Evolutionary conservation across 2,888 invertebrate species (phyloP).

Genomic region (Nephrotoma appendiculata): DNA sequence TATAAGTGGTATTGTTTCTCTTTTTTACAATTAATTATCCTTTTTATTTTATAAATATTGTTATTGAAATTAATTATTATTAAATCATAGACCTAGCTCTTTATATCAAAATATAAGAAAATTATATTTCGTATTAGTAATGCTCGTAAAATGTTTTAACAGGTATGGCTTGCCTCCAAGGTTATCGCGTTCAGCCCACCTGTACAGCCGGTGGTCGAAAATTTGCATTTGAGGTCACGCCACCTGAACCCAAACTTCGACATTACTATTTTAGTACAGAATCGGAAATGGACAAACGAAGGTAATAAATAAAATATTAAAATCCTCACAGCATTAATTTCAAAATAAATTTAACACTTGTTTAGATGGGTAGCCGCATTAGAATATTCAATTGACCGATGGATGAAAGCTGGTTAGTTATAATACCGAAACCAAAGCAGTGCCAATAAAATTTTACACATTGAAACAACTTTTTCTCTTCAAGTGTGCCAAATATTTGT

Average conservation of each 20-base stretch:
- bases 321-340: constrained; percentile 4
- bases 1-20: too few relatives aligned
- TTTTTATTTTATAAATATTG: too few relatives aligned
- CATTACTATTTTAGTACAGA: constrained; percentile 89
- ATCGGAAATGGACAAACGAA: constrained; percentile 86
- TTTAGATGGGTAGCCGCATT: constrained; percentile 83
- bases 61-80: too few relatives aligned
- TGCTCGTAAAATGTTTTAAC: not conserved
- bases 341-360: constrained; percentile 7
- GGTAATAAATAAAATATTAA: constrained; percentile 37
- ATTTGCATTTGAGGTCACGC: constrained; percentile 80
- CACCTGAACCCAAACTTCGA: constrained; percentile 72
- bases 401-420: constrained; percentile 56
- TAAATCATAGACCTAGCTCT: too few relatives aligned
- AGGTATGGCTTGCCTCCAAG: constrained; percentile 90
- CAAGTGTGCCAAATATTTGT: not conserved
- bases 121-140: constrained; percentile 11
- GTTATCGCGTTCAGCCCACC: constrained; percentile 78
- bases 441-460: not conserved
- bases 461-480: not conserved
- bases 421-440: not conserved
- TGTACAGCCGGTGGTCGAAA: constrained; percentile 69
- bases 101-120: too few relatives aligned
- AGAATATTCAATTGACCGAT: constrained; percentile 88
- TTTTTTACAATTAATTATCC: too few relatives aligned